Base-by-base conservation (phyloP, 1,140 invertebrate species). In the Diorhabda elongata region DNA sequence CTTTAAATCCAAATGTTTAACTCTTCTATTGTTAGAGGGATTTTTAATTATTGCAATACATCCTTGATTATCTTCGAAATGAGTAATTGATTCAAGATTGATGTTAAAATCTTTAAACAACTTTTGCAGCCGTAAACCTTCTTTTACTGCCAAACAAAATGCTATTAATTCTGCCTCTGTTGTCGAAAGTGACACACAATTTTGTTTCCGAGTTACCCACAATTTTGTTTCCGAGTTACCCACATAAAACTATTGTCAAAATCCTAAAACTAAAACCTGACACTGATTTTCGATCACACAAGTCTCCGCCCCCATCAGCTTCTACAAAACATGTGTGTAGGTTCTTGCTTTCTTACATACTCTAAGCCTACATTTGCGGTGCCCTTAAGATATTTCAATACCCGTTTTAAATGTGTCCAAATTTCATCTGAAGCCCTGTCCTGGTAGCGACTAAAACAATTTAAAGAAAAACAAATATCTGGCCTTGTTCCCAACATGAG, bases 141-240 rank as follows among this genome's bases (percentile, higher is more conserved):
- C 74, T 69, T 79, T 79, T 7, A 73, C 64, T n/a, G 71, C 75
- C 67, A 76, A 74, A 74, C 73, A 71, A 8, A 72, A 73, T 52
- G 79, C 76, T 4, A 81, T 52, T 73, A 74, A 79, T 67, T 84
- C 82, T n/a, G 82, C 77, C 72, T 85, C 82, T 5, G 79, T 82
- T 9, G 81, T 81, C 4, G 78, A 80, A 5, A 77, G 64, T 11
- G 77, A 74, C 44, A 77, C 69, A 61, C 45, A 78, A 5, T 67
- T 64, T 72, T 85, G 82, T 71, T 76, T 79, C 58, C 76, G 74
- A 58, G 69, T 78, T 42, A 61, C 70, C 82, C 82, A 83, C 8
- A 75, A 5, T 67, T 64, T 72, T 85, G 82, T 71, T 76, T 79
- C 58, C 76, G 74, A 58, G 69, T 78, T 42, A 61, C 70, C 82